Conservation (phyloP, 53 echinoderm and acorn worm species). For the Holothuria scabra region DNA sequence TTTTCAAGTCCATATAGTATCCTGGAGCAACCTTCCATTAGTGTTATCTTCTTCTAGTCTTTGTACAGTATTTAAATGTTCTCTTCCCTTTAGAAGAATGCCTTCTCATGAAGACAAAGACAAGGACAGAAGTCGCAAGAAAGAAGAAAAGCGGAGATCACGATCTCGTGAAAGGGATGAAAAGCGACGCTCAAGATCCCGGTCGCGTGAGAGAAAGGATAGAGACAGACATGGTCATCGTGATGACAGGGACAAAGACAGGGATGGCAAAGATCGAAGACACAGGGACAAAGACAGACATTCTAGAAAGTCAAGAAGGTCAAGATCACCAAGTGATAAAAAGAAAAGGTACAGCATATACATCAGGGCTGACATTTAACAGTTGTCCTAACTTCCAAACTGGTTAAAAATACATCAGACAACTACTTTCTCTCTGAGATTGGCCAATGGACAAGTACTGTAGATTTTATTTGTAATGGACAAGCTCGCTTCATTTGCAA, state of each 20-base stretch:
- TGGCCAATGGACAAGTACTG: no score
- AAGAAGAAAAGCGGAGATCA: constrained; percentile 20
- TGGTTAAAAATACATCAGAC: no score
- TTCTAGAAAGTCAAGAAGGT: constrained; percentile 60
- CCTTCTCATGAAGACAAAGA: constrained; percentile 38
- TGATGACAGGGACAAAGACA: constrained; percentile 58
- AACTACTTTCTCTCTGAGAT: no score
- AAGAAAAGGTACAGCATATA: constrained; percentile 61
- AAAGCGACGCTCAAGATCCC: constrained; percentile 15
- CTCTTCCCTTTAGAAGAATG: neutral
- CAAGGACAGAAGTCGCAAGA: constrained; percentile 21
- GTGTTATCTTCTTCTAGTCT: no score
- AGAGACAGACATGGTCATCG: constrained; percentile 66
- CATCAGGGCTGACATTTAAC: no score
- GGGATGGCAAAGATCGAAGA: constrained; percentile 39
- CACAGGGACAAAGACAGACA: constrained; percentile 66
- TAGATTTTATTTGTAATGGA: no score
- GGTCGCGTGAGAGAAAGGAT: constrained; percentile 22
- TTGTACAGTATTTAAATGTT: no score
- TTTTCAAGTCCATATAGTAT: no score
- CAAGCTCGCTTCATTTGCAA: no score
- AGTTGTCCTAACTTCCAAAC: no score
- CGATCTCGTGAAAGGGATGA: constrained; percentile 10
- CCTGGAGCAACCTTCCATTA: no score
- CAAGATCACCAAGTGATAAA: constrained; percentile 60